phyloP scores from a whole-genome alignment of 2,113 vertebrate species.

The Cochlearius cochlearius region DNA sequence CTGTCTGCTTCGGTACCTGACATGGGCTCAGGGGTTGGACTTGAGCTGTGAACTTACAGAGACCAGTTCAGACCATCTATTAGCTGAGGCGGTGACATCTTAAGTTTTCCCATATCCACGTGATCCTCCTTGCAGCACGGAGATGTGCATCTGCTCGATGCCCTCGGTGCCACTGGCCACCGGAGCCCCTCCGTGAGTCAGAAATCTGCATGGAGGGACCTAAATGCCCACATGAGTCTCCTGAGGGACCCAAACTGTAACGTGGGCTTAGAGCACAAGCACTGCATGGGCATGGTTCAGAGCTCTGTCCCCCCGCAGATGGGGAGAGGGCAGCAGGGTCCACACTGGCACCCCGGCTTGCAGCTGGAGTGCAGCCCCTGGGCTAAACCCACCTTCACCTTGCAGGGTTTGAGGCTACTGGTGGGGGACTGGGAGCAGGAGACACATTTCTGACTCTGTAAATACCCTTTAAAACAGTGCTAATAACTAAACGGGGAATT shows the following conservation, averaged over 20 bases:
- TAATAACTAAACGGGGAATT: not conserved
- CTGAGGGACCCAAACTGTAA: fast-evolving
- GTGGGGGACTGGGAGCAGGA: not conserved
- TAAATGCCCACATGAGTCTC: not conserved
- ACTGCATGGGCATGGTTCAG: not conserved
- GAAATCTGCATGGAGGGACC: not conserved
- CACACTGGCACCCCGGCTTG: not conserved
- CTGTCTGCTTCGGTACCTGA: not conserved
- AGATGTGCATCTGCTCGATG: not conserved
- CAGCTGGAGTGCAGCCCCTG: not conserved
- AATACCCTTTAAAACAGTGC: not conserved
- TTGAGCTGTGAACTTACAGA: not conserved
- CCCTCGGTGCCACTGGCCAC: not conserved
- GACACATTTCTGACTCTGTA: not conserved
- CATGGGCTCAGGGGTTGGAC: not conserved
- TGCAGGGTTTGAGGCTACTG: not conserved
- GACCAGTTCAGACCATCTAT: not conserved
- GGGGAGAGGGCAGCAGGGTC: not conserved
- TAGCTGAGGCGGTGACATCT: not conserved
- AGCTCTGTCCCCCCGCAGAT: not conserved
- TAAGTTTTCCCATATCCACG: too few species aligned
- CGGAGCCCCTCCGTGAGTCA: not conserved
- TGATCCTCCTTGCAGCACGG: not conserved
- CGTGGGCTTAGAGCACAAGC: not conserved
- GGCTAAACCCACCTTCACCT: not conserved